Percentiles rank a stretch among this genome's conserved stretches.
Evolutionary conservation across 2,797 vertebrate species (phyloP).

Genomic region (Brachyalestes nurse): DNA sequence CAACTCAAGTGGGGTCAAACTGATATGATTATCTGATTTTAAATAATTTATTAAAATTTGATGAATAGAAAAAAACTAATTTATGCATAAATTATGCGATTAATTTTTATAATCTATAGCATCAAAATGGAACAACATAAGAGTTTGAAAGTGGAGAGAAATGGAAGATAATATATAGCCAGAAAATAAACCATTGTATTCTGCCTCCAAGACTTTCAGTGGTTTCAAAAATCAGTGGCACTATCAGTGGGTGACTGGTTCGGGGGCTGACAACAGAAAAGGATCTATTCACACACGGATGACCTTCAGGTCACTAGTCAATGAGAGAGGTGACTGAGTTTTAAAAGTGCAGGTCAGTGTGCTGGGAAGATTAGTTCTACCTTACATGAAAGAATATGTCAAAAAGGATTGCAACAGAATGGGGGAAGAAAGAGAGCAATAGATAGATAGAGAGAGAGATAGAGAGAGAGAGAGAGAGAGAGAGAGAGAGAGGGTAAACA

Average conservation of each 20-base stretch:
- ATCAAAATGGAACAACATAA: neutral
- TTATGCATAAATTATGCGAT: neutral
- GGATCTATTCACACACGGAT: conserved; percentile 17
- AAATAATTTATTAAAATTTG: neutral
- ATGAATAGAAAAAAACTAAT: neutral
- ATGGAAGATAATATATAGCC: too few species aligned
- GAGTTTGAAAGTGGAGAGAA: neutral
- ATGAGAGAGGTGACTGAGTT: conserved; percentile 37
- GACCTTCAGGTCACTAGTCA: conserved; percentile 34
- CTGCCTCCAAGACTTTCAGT: neutral
- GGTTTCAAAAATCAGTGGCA: conserved; percentile 12
- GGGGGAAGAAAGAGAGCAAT: neutral
- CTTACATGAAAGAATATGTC: conserved; percentile 30
- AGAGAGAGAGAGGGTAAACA: conserved; percentile 5
- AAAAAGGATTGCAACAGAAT: conserved; percentile 34
- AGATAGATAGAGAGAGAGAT: neutral
- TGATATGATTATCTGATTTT: neutral
- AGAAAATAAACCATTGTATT: neutral
- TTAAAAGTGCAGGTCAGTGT: conserved; percentile 39
- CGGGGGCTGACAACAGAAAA: conserved; percentile 15
- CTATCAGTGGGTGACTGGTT: neutral
- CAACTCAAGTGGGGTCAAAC: neutral
- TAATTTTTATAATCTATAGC: neutral
- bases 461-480: neutral
- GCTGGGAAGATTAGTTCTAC: conserved; percentile 43